A percentile compares a stretch with the other conserved stretches of the same genome.
These are phyloP conservation scores for Stigmatopora argus DNA, from an alignment of 2,113 vertebrate genomes.

Conservation along the genomic window DNA sequence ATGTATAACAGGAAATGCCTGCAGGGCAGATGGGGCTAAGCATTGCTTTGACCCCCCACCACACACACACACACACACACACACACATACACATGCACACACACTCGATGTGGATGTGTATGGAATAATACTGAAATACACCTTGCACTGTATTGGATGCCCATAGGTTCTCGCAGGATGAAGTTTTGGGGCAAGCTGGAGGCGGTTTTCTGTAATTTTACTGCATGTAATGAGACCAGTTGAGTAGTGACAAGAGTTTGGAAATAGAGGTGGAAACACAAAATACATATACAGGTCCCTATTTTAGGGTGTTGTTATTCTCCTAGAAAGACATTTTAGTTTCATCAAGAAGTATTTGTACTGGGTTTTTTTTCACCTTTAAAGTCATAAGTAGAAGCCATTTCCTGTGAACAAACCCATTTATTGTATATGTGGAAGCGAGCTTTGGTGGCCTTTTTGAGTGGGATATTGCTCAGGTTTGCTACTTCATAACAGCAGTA, in stretches of 20 bases:
- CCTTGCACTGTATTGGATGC: constrained; percentile 21
- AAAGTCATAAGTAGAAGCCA: too few relatives aligned
- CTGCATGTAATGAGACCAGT: constrained; percentile 31
- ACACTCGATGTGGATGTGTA: constrained; percentile 15
- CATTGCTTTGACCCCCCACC: constrained; percentile 29
- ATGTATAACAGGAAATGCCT: constrained; percentile 42
- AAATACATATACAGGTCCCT: background rate
- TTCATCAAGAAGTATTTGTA: background rate
- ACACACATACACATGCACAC: too few relatives aligned
- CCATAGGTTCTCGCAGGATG: constrained; percentile 19
- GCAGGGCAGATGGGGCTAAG: constrained; percentile 32
- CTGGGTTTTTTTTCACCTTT: too few relatives aligned
- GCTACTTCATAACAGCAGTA: too few relatives aligned
- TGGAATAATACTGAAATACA: constrained; percentile 9
- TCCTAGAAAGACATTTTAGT: background rate
- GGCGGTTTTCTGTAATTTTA: constrained; percentile 10
- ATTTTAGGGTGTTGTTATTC: background rate
- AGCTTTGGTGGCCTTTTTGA: too few relatives aligned
- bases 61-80: too few relatives aligned
- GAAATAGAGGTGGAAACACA: constrained; percentile 3
- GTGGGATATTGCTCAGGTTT: too few relatives aligned
- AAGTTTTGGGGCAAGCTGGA: constrained; percentile 28
- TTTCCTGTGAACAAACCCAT: too few relatives aligned
- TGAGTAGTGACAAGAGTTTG: background rate
- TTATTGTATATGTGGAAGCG: too few relatives aligned